Base-by-base conservation (phyloP, 2,797 vertebrate genomes). In the Muscicapa striata region DNA sequence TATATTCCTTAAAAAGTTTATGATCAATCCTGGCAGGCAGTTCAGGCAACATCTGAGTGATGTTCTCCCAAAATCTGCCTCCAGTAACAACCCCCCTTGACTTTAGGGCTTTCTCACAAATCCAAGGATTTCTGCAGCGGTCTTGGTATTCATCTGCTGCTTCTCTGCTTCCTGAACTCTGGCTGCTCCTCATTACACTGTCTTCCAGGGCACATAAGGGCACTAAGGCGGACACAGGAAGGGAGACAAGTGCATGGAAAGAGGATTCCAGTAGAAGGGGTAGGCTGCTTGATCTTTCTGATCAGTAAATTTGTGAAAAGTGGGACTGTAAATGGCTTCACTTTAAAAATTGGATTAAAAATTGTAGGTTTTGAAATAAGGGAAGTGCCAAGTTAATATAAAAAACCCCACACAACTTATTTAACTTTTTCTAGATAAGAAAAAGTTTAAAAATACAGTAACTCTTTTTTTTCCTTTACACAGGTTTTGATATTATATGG, bases 361-460 rank as follows among this genome's bases (percentile, higher is more conserved):
- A 55, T 30, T 1, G 2, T 45, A 6, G 1, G 3, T 11, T 76
- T 88, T 67, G 8, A 54, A 77, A 52, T 46, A 9, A 55, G 6
- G 10, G 20, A 70, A 85, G 41, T 16, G 7, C 1, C 24, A 23
- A 34, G 3, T 14, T 29, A 7, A 14, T 40, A 24, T 29, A 2
- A 57, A 61, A 48, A 40, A 36, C 9, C 0, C 1, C 15, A 27
- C 58, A 11, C 7, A 14, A 54, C 3, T 45, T 0, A 12, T 52
- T 45, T 43, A 63, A 64, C 23, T 58, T 87, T 17, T 43, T 5
- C 22, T 63, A 63, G 7, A 11, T 70, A 51, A 58, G 9, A 79
- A 90, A 58, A 52, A 10, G 1, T 15, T 68, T 64, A 1, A 54
- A 86, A 52, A 29, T 40, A 17, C 3, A 3, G 3, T 38, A 68